A percentile compares a stretch with the other conserved stretches of the same genome.
Evolutionary conservation across 2,113 vertebrate genomes (phyloP).

Genomic region (Talpa occidentalis): DNA sequence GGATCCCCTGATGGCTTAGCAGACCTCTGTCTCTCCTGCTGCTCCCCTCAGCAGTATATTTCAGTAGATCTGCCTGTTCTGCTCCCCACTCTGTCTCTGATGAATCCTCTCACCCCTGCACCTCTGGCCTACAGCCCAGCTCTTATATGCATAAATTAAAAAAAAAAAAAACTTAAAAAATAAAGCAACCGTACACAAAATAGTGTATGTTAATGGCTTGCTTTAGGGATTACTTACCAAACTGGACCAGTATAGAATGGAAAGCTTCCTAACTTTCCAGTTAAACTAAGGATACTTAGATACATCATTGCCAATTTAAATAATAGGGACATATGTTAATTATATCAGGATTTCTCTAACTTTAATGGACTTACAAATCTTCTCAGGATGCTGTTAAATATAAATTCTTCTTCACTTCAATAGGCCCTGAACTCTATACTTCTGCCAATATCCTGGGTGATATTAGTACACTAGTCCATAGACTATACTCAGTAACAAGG

Average conservation of each 20-base stretch:
- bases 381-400: constrained; percentile 28
- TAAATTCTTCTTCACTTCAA: not conserved
- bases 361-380: not conserved
- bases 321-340: constrained; percentile 1
- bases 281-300: constrained; percentile 30
- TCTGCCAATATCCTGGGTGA: not conserved
- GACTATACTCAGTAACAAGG: constrained; percentile 22
- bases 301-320: constrained; percentile 31
- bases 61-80: no score
- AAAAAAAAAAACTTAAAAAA: no score
- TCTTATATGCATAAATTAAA: no score
- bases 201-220: not conserved
- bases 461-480: not conserved
- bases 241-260: not conserved
- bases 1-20: no score
- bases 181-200: no score
- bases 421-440: not conserved
- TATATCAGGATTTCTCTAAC: constrained; percentile 17
- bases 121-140: no score
- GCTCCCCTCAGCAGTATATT: no score
- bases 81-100: no score
- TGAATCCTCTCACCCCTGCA: no score
- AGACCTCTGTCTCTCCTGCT: no score
- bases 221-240: constrained; percentile 43
- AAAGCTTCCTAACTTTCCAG: not conserved